Conservation (phyloP, 2,888 invertebrate species). For the Halictus quadricinctus region DNA sequence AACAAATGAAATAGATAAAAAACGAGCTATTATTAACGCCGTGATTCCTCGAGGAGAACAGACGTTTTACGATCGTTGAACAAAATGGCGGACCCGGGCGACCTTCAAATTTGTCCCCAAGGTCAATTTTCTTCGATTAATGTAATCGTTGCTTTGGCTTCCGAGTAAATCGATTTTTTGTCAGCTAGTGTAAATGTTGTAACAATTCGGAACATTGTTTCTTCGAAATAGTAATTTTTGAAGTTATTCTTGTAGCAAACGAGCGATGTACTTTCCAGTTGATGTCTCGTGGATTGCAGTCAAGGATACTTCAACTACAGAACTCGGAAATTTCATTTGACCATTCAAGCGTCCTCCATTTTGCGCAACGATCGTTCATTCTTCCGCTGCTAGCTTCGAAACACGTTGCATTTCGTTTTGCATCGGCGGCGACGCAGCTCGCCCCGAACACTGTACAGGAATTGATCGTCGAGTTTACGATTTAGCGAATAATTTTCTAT, state of each 20-base stretch:
- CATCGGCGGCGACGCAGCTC: conserved; percentile 10
- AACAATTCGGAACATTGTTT: not conserved
- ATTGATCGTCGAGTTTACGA: conserved; percentile 51
- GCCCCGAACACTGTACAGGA: conserved; percentile 42
- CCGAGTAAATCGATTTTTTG: too few relatives aligned
- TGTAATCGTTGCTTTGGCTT: not conserved
- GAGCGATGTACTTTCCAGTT: too few relatives aligned
- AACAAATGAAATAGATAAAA: conserved; percentile 1
- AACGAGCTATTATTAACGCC: conserved; percentile 35
- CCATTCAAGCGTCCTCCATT: not conserved
- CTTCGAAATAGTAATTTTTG: not conserved
- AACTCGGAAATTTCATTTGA: too few relatives aligned
- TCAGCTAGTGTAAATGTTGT: not conserved
- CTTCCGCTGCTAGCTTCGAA: conserved; percentile 22
- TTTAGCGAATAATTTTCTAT: conserved; percentile 42
- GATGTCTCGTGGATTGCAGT: too few relatives aligned
- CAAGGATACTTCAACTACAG: too few relatives aligned
- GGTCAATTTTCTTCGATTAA: not conserved
- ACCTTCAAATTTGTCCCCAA: not conserved
- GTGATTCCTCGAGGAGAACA: conserved; percentile 10
- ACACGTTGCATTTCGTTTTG: conserved; percentile 14
- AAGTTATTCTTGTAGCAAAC: too few relatives aligned
- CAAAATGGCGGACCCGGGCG: not conserved
- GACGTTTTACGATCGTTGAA: not conserved
- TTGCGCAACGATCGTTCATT: not conserved